Percentiles rank a stretch among this genome's conserved stretches.
Conservation (phyloP, 2,113 vertebrate species). For the Dasyurus viverrinus region DNA sequence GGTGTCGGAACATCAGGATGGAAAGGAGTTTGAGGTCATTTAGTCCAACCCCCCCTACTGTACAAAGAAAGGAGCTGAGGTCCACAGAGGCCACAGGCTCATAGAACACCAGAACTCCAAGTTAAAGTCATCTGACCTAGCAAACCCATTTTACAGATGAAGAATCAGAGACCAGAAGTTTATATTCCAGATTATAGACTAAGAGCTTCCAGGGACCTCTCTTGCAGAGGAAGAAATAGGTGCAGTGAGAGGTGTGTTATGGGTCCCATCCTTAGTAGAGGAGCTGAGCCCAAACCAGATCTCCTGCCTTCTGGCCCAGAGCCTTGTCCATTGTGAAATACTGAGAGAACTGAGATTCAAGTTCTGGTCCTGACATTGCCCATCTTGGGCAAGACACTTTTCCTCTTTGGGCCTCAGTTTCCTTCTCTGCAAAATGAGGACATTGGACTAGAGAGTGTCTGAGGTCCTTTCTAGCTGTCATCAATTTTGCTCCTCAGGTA, state of each 20-base stretch:
- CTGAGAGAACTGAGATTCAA: not conserved
- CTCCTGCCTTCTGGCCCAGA: not conserved
- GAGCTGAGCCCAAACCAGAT: not conserved
- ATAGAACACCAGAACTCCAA: not conserved
- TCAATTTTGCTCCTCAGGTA: not conserved
- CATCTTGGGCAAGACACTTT: not conserved
- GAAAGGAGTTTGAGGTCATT: not conserved
- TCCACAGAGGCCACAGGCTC: no score
- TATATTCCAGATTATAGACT: not conserved
- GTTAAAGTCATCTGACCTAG: not conserved
- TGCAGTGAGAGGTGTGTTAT: not conserved
- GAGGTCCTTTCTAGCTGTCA: not conserved
- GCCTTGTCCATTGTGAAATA: not conserved
- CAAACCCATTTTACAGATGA: not conserved
- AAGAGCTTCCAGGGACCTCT: not conserved
- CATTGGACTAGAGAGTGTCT: not conserved
- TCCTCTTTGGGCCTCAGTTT: not conserved
- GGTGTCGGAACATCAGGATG: not conserved
- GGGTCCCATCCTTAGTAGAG: not conserved
- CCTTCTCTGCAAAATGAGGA: not conserved
- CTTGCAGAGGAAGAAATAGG: not conserved
- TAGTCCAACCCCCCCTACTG: not conserved
- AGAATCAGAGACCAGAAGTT: not conserved
- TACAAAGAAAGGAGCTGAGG: no score
- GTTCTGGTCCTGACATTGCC: not conserved